These are phyloP conservation scores for Leptinotarsa rubiginosa DNA, from an alignment of 2,888 invertebrate species.

Conservation along the genomic window DNA sequence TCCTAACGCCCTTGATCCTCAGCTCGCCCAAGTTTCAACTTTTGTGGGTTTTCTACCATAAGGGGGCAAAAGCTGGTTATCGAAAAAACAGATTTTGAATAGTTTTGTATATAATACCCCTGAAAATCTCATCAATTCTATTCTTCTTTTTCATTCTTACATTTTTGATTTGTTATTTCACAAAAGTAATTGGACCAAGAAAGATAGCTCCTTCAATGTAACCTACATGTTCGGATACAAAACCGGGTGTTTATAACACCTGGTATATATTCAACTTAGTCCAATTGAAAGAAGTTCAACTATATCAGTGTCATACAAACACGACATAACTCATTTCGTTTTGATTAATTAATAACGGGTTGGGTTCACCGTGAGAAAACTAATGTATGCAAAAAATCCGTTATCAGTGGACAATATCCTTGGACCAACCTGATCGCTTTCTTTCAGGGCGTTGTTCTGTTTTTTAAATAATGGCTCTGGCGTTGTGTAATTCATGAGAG, in stretches of 20 bases:
- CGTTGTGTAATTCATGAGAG: slow-evolving; percentile 38
- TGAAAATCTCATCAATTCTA: too few relatives aligned
- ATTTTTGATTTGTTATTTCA: too few relatives aligned
- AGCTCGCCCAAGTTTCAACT: too few relatives aligned
- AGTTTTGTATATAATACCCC: too few relatives aligned
- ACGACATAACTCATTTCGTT: slow-evolving; percentile 18
- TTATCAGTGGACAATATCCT: slow-evolving; percentile 42
- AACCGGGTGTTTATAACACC: not conserved
- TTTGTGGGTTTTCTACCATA: too few relatives aligned
- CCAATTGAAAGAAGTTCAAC: not conserved
- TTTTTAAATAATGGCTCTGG: slow-evolving; percentile 34
- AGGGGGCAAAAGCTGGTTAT: too few relatives aligned
- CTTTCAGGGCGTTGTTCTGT: slow-evolving; percentile 43
- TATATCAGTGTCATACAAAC: slow-evolving; percentile 14
- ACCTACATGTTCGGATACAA: too few relatives aligned
- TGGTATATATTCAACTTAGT: not conserved
- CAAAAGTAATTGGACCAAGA: too few relatives aligned
- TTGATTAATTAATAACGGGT: slow-evolving; percentile 22
- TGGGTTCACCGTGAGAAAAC: slow-evolving; percentile 32
- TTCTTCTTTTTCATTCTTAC: too few relatives aligned
- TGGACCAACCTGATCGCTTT: slow-evolving; percentile 44
- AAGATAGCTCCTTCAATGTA: too few relatives aligned
- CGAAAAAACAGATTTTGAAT: too few relatives aligned
- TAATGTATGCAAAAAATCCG: slow-evolving; percentile 40
- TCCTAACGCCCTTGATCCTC: too few relatives aligned